Conservation (phyloP, 1,140 invertebrate genomes). For the Dendroctonus valens region DNA sequence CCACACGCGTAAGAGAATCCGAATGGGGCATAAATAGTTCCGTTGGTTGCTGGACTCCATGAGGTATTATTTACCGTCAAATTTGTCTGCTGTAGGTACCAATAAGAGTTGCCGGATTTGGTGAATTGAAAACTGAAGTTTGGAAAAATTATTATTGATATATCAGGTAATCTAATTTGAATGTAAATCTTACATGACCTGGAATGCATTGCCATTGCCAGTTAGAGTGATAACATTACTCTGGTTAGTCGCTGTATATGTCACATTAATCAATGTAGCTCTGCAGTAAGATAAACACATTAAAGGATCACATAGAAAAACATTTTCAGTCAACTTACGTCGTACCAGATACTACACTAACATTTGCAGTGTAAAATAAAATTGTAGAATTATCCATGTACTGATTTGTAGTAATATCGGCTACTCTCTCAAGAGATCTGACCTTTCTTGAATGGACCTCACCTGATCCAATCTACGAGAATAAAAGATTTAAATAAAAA, state of each 20-base stretch:
- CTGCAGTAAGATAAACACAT: too few species aligned
- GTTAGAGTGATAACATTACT: constrained; percentile 1
- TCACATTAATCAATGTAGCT: constrained; percentile 1
- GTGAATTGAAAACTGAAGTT: constrained; percentile 28
- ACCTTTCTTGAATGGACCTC: constrained; percentile 25
- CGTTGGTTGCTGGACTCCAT: not conserved
- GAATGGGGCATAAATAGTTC: constrained; percentile 39
- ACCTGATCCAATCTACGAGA: constrained; percentile 31
- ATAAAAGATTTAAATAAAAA: not conserved
- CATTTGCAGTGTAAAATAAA: constrained; percentile 21
- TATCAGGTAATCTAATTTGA: too few species aligned
- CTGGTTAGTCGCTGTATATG: not conserved
- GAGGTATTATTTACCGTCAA: constrained; percentile 3
- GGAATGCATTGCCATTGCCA: constrained; percentile 1
- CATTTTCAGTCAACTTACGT: too few species aligned
- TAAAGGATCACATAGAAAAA: too few species aligned
- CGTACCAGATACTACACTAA: too few species aligned
- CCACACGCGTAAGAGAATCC: constrained; percentile 48
- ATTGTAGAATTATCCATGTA: constrained; percentile 16
- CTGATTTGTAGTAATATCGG: constrained; percentile 2
- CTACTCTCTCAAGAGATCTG: constrained; percentile 18
- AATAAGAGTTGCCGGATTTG: constrained; percentile 27
- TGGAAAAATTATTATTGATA: too few species aligned
- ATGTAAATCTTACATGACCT: constrained; percentile 7
- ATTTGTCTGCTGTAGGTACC: constrained; percentile 21